A percentile compares a stretch with the other conserved stretches of the same genome.
Evolutionary conservation across 2,797 vertebrate genomes (phyloP).

Genomic region (Bovichtus variegatus): DNA sequence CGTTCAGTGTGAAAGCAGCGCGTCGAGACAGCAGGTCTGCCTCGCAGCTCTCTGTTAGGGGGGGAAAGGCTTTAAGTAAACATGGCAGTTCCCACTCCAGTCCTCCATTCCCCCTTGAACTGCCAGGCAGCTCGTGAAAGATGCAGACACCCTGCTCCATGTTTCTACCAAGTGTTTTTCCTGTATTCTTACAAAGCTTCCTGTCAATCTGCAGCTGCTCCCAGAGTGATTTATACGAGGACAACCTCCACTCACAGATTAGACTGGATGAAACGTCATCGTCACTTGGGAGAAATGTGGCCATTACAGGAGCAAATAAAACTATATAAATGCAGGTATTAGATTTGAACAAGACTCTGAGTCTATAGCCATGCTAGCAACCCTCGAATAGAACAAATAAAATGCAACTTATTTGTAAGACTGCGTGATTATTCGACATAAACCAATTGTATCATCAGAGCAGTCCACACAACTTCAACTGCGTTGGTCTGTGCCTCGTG

Average conservation of each 20-base stretch:
- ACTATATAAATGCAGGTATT: background rate
- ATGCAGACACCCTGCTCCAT: slow-evolving; percentile 10
- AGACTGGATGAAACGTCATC: background rate
- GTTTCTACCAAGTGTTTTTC: background rate
- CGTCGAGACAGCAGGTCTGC: slow-evolving; percentile 73
- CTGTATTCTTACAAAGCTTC: background rate
- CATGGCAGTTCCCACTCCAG: slow-evolving; percentile 48
- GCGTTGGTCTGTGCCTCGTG: background rate
- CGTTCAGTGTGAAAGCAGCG: slow-evolving; percentile 54
- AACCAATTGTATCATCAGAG: no score
- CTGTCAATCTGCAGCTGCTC: background rate
- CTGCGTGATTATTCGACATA: background rate
- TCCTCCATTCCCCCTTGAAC: slow-evolving; percentile 17
- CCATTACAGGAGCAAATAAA: background rate
- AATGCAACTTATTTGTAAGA: background rate
- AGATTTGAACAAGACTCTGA: background rate
- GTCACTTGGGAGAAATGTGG: background rate
- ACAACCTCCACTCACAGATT: background rate
- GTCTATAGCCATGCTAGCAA: background rate
- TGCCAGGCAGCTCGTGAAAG: slow-evolving; percentile 9
- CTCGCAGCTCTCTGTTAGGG: slow-evolving; percentile 65
- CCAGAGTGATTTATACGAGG: background rate
- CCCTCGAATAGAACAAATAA: background rate
- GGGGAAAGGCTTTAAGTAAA: slow-evolving; percentile 60
- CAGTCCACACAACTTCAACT: background rate